phyloP scores from a whole-genome alignment of 2,888 invertebrate species.

The Callyntrura guangdongensis region DNA sequence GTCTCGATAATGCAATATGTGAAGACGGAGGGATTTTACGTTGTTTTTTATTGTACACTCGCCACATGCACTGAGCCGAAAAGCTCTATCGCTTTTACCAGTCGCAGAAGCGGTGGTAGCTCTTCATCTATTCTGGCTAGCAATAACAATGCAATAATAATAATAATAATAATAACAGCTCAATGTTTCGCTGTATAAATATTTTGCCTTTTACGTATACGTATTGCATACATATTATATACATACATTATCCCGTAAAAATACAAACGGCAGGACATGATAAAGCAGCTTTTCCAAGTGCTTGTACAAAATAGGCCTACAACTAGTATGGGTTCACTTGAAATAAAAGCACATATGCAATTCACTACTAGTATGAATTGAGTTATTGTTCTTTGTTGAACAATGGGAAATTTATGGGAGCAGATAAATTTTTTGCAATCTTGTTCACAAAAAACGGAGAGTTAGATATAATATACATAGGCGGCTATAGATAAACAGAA shows the following conservation, averaged over 20 bases:
- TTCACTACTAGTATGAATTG: conserved; percentile 63
- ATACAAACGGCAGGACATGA: background rate
- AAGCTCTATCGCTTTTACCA: conserved; percentile 26
- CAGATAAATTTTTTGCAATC: conserved; percentile 72
- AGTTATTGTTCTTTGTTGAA: conserved; percentile 73
- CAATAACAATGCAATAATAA: conserved; percentile 32
- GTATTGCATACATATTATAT: too few relatives aligned
- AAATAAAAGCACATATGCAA: conserved; percentile 47
- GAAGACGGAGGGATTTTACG: conserved; percentile 34
- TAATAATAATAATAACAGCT: conserved; percentile 46
- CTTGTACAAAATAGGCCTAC: background rate
- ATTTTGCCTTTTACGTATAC: conserved; percentile 1
- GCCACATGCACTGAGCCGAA: conserved; percentile 17
- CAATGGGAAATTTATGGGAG: conserved; percentile 73
- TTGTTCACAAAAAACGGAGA: conserved; percentile 51
- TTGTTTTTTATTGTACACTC: conserved; percentile 52
- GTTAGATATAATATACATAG: background rate
- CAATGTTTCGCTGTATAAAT: conserved; percentile 37
- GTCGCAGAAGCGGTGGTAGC: background rate
- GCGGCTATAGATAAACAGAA: background rate
- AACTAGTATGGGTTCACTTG: conserved; percentile 23
- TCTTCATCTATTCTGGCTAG: conserved; percentile 2
- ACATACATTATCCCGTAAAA: background rate
- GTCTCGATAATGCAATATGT: conserved; percentile 31
- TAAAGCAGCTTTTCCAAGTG: background rate